phyloP scores from a whole-genome alignment of 2,888 invertebrate species.

The Macrophya annulata region DNA sequence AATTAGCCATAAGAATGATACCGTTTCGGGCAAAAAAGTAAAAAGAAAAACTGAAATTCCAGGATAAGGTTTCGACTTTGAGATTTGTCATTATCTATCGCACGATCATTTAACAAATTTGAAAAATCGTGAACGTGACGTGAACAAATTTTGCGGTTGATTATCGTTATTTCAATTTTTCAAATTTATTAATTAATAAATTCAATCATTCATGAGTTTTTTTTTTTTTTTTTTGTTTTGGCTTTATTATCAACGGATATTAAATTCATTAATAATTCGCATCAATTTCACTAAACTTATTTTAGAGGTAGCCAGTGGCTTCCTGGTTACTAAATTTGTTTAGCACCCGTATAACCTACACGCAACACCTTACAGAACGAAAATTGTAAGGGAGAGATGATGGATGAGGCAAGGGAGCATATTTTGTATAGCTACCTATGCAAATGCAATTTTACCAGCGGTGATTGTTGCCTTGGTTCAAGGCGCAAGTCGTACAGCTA shows the following conservation, averaged over 20 bases:
- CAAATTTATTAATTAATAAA: no score
- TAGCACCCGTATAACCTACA: background rate
- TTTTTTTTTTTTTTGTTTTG: background rate
- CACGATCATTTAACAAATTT: no score
- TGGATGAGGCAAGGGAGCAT: background rate
- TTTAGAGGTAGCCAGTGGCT: background rate
- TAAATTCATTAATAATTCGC: background rate
- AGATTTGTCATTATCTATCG: no score
- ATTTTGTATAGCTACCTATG: background rate
- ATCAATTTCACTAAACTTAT: background rate
- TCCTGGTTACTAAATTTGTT: background rate
- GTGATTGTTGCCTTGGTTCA: background rate
- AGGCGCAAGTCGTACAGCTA: background rate
- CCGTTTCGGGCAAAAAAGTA: background rate
- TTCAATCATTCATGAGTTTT: no score
- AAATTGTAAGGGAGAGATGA: background rate
- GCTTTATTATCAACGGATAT: background rate
- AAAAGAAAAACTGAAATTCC: background rate
- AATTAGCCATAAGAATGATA: background rate
- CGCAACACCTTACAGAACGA: background rate
- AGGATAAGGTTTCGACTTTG: no score
- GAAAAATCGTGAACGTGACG: no score
- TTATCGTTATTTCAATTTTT: no score
- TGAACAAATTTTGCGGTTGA: no score
- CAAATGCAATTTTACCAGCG: background rate